phyloP scores from a whole-genome alignment of 2,888 invertebrate species.

The Eristalis arbustorum region DNA sequence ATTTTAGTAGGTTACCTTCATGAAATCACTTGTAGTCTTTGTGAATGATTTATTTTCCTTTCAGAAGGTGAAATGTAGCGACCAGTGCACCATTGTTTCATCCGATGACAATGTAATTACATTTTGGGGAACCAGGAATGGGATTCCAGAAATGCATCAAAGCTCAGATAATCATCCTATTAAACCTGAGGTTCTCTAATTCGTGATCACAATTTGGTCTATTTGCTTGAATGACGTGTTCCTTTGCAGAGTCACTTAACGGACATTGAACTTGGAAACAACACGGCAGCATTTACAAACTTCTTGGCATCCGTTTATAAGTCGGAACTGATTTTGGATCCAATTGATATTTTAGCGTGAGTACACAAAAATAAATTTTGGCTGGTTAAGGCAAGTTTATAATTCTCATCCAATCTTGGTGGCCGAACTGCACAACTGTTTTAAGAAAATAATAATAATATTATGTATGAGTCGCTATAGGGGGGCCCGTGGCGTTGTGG shows the following conservation, averaged over 20 bases:
- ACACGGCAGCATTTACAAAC: conserved; percentile 80
- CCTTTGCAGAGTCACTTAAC: conserved; percentile 57
- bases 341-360: conserved; percentile 82
- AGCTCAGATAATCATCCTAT: conserved; percentile 27
- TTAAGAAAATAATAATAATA: no score
- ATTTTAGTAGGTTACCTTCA: conserved; percentile 73
- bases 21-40: no score
- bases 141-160: conserved; percentile 75
- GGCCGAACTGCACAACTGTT: no score
- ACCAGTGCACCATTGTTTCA: conserved; percentile 84
- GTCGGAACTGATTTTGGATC: conserved; percentile 80
- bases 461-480: no score
- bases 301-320: conserved; percentile 80
- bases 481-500: no score
- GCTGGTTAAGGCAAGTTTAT: no score
- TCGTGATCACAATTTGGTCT: not conserved
- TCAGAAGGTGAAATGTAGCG: conserved; percentile 84
- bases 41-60: conserved; percentile 52
- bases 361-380: conserved; percentile 59
- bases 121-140: conserved; percentile 85
- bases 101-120: conserved; percentile 85
- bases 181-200: conserved; percentile 33
- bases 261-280: conserved; percentile 77
- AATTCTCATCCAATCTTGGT: no score
- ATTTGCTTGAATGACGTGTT: not conserved